These are phyloP conservation scores for Notechis scutatus DNA, from an alignment of 2,113 vertebrate genomes.

Conservation along the genomic window DNA sequence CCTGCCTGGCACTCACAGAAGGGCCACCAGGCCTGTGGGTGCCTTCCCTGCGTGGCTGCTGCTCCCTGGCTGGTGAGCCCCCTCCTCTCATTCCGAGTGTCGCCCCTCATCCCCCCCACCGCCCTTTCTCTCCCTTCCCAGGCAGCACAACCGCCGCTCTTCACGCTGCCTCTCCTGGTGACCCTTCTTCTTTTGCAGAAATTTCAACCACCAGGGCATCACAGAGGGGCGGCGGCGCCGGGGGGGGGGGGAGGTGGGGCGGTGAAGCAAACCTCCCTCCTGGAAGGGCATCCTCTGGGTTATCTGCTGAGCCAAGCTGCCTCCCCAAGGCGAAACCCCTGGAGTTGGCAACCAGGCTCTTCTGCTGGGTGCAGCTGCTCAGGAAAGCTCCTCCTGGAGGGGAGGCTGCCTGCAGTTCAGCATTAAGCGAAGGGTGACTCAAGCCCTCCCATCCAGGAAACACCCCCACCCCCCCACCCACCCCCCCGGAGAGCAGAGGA, in stretches of 20 bases:
- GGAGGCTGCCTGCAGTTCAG: background rate
- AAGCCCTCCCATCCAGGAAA: background rate
- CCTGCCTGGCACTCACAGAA: background rate
- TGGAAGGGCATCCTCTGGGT: background rate
- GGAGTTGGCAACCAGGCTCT: background rate
- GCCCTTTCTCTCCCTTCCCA: background rate
- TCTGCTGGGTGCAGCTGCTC: background rate
- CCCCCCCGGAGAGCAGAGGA: background rate
- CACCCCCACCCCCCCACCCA: no score
- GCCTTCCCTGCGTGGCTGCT: background rate
- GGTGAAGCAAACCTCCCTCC: background rate
- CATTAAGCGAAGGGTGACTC: rapidly evolving
- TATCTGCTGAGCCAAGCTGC: background rate
- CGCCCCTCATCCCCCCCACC: rapidly evolving
- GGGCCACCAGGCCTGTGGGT: no score
- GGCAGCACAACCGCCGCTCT: background rate
- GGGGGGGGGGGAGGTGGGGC: no score
- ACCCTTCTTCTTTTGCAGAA: background rate
- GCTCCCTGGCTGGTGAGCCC: no score
- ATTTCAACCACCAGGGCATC: background rate
- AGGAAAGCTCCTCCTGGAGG: background rate
- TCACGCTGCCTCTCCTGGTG: background rate
- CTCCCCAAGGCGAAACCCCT: no score
- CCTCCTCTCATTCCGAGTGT: background rate
- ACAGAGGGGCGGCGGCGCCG: no score